Conservation (phyloP, 92 coral and sea anemone genomes). For the Palythoa heliodiscus region DNA sequence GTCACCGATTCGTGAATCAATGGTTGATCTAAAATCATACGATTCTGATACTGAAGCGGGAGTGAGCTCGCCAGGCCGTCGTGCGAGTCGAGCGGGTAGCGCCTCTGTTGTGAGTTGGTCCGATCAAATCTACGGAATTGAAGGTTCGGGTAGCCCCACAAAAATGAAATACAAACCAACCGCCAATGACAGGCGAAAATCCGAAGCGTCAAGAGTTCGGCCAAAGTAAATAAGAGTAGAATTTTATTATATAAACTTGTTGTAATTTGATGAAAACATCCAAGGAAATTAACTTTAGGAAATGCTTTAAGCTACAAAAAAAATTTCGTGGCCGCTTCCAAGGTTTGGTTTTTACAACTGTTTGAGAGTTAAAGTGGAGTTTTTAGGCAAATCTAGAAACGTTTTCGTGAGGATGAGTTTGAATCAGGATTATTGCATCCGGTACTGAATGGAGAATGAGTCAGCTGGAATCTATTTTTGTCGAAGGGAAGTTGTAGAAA, state of each 20-base stretch:
- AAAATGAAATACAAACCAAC: conserved; percentile 67
- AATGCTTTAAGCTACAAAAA: background rate
- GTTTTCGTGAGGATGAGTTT: conserved; percentile 23
- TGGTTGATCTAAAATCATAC: conserved; percentile 53
- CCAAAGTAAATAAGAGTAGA: conserved; percentile 61
- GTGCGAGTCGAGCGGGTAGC: conserved; percentile 83
- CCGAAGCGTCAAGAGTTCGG: conserved; percentile 75
- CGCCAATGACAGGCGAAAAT: conserved; percentile 67
- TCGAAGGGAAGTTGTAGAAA: conserved; percentile 22
- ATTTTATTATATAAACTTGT: conserved; percentile 20
- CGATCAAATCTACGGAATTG: conserved; percentile 81
- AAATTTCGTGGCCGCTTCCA: background rate
- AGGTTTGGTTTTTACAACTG: background rate
- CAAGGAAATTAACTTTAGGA: background rate
- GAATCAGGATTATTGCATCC: conserved; percentile 17
- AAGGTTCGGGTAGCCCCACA: conserved; percentile 79
- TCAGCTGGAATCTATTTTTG: conserved; percentile 44
- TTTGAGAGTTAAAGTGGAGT: background rate
- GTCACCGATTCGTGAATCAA: conserved; percentile 90
- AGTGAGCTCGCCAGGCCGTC: conserved; percentile 63
- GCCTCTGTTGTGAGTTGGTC: conserved; percentile 97
- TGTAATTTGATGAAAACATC: conserved; percentile 28
- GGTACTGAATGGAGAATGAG: conserved; percentile 8
- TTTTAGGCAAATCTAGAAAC: background rate
- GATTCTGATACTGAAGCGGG: conserved; percentile 80